Evolutionary conservation across 2,797 vertebrate genomes (phyloP), one percentile per base, ranked within the genome.

Genomic region (Danio kyathit): DNA sequence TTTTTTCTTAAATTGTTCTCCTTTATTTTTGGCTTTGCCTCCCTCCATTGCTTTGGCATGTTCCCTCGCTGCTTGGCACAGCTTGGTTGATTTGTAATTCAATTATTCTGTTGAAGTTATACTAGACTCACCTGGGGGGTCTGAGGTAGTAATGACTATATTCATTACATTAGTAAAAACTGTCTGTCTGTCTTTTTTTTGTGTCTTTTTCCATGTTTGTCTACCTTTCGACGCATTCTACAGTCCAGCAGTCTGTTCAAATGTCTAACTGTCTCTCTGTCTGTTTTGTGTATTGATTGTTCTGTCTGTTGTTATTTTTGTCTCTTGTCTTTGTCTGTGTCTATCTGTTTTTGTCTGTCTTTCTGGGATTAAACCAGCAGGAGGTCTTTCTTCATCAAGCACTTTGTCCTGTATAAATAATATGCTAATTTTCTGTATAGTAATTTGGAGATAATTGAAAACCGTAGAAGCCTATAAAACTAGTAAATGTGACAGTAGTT

Each of bases 101-200:
- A 80, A 72, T 80, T 72, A 80, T 74, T 66, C n/a, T 75, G 6
- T 51, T 74, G 17, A 75, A 66, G 21, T 64, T 57, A 51, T 48
- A 40, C 41, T 65, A 66, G 44, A 72, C 14, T 71, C 67, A 63
- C 40, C 14, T 56, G 57, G 12, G 57, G 64, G 76, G 46, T 10
- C 54, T 51, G 29, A 60, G 3, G 8, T 52, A 66, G 8, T 56
- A 56, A 57, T 66, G 52, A 59, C 51, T 59, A 38, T 59, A 41
- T 51, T n/a, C 17, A 21, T 76, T 43, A 76, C 17, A 5, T 43
- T 49, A 72, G 51, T 40, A 54, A 41, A 54, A n/a, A 19, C 3
- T 54, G 11, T 41, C 2, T 19, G 2, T 74, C 19, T 54, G n/a
- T 16, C 54, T 74, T 1, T 11, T 1, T 1, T 7, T 19, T 64